These are phyloP conservation scores for Troilus luridus DNA, from an alignment of 2,888 invertebrate genomes.

Conservation along the genomic window DNA sequence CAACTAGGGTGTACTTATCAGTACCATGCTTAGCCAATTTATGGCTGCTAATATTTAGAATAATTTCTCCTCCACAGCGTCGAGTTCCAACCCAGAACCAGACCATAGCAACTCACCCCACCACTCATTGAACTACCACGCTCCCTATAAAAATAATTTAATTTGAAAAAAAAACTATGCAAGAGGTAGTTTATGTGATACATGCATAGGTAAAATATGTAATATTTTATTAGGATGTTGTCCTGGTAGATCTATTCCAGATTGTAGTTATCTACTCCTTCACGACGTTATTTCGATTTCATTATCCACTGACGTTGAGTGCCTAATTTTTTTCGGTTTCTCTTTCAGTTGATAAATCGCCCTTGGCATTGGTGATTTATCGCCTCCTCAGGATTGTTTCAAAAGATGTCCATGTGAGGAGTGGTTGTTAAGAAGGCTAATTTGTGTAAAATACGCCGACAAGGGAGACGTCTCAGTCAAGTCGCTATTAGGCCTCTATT, in stretches of 20 bases:
- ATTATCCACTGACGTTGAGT: neutral
- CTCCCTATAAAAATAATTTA: too few species aligned
- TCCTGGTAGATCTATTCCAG: neutral
- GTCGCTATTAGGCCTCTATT: slow-evolving; percentile 32
- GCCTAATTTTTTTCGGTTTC: slow-evolving; percentile 21
- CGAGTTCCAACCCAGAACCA: too few species aligned
- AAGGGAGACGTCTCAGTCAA: slow-evolving; percentile 34
- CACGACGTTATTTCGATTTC: slow-evolving; percentile 24
- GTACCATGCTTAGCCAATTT: too few species aligned
- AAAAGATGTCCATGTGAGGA: slow-evolving; percentile 35
- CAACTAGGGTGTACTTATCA: too few species aligned
- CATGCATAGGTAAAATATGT: too few species aligned
- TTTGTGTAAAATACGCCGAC: slow-evolving; percentile 43
- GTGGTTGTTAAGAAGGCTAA: slow-evolving; percentile 6
- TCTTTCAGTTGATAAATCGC: neutral
- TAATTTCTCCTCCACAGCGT: too few species aligned
- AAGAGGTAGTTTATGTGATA: too few species aligned
- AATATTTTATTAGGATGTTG: too few species aligned
- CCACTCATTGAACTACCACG: too few species aligned
- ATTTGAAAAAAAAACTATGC: too few species aligned
- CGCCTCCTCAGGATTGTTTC: neutral
- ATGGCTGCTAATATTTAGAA: too few species aligned
- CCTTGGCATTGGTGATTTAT: slow-evolving; percentile 14
- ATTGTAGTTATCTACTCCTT: neutral
- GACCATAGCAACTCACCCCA: too few species aligned